A percentile compares a stretch with the other conserved stretches of the same genome.
These are phyloP conservation scores for Nasonia vitripennis DNA, from an alignment of 1,140 invertebrate genomes.

Conservation along the genomic window DNA sequence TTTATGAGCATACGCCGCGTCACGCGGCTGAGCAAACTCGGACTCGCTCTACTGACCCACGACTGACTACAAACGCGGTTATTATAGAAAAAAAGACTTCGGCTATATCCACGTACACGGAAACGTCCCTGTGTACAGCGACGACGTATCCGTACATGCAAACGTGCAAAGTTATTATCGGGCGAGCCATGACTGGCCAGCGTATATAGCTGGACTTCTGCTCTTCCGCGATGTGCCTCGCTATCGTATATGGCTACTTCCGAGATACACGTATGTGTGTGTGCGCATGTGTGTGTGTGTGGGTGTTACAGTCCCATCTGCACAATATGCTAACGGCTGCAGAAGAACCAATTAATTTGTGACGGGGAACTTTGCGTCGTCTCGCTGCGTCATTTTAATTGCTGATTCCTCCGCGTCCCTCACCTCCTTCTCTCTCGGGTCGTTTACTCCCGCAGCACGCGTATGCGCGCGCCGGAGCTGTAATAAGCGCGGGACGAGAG, in stretches of 20 bases:
- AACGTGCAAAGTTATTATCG: neutral
- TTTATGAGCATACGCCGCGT: neutral
- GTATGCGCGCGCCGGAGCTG: neutral
- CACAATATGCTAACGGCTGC: neutral
- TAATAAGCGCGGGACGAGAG: neutral
- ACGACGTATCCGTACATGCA: neutral
- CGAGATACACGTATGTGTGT: too few species aligned
- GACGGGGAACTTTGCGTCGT: neutral
- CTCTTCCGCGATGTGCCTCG: too few species aligned
- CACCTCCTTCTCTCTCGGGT: too few species aligned
- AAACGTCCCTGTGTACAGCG: too few species aligned
- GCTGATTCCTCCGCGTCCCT: neutral
- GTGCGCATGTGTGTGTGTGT: too few species aligned
- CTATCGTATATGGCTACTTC: too few species aligned
- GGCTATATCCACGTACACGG: too few species aligned
- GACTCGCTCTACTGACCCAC: neutral
- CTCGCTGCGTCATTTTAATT: conserved; percentile 12
- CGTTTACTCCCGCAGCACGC: neutral
- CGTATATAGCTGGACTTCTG: too few species aligned
- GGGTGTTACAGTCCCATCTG: neutral
- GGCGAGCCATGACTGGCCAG: too few species aligned
- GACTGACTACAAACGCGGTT: neutral
- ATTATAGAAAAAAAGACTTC: neutral
- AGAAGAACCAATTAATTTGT: conserved; percentile 15
- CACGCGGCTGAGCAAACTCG: neutral